phyloP scores from a whole-genome alignment of 2,888 invertebrate genomes.

The Parnassius mnemosyne region DNA sequence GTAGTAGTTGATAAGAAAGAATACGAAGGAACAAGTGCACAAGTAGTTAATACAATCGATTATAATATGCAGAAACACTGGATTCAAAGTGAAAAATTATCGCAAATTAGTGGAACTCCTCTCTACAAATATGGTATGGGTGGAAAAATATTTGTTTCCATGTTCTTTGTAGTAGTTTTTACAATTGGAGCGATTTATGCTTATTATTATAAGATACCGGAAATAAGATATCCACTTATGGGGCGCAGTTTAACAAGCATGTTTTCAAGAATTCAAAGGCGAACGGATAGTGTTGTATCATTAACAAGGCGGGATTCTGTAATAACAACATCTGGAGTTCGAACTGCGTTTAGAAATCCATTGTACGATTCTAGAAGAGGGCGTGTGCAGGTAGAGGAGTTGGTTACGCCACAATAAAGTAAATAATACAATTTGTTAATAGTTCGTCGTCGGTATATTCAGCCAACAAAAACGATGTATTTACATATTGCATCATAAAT shows the following conservation, averaged over 20 bases:
- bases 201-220: conserved; percentile 56
- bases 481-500: too few relatives aligned
- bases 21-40: conserved; percentile 57
- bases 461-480: too few relatives aligned
- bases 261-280: conserved; percentile 55
- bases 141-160: conserved; percentile 55
- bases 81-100: conserved; percentile 44
- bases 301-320: conserved; percentile 62
- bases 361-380: conserved; percentile 66
- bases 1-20: conserved; percentile 61
- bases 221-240: conserved; percentile 40
- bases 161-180: conserved; percentile 56
- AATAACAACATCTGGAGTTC: conserved; percentile 38
- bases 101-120: conserved; percentile 57
- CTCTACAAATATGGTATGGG: conserved; percentile 50
- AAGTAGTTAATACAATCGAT: conserved; percentile 50
- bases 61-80: conserved; percentile 46
- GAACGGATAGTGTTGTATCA: conserved; percentile 68
- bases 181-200: conserved; percentile 52
- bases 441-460: too few relatives aligned
- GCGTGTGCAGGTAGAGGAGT: conserved; percentile 53
- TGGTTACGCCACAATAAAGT: conserved; percentile 31
- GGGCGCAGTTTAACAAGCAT: conserved; percentile 39
- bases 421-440: too few relatives aligned
- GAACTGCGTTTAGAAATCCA: conserved; percentile 66